phyloP scores from a whole-genome alignment of 1,140 invertebrate genomes.

The Tyrophagus putrescentiae region DNA sequence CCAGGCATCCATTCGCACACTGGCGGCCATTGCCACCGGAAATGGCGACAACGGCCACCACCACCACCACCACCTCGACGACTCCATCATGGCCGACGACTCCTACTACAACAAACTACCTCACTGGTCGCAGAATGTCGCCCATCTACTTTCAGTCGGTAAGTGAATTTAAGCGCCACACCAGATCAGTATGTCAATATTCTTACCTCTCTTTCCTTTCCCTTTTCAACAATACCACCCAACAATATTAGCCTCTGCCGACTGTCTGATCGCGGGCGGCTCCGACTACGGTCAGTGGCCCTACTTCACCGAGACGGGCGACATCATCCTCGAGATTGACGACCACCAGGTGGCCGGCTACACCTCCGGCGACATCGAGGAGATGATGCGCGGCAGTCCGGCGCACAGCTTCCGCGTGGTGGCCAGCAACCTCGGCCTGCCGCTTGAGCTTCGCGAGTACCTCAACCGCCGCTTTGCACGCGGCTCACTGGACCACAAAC shows the following conservation, averaged over 20 bases:
- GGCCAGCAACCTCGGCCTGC: constrained; percentile 5
- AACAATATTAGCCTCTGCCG: too few species aligned
- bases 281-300: constrained; percentile 24
- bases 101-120: background rate
- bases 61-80: too few species aligned
- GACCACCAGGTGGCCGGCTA: constrained; percentile 48
- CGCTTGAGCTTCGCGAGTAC: constrained; percentile 43
- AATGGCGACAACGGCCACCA: background rate
- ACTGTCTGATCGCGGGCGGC: constrained; percentile 21
- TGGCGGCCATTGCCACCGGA: too few species aligned
- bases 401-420: constrained; percentile 11
- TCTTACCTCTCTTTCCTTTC: background rate
- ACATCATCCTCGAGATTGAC: constrained; percentile 47
- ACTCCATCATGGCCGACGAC: too few species aligned
- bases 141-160: background rate
- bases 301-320: constrained; percentile 31
- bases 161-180: too few species aligned
- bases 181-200: background rate
- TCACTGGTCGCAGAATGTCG: constrained; percentile 13
- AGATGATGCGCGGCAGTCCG: constrained; percentile 5
- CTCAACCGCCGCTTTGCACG: constrained; percentile 47
- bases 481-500: constrained; percentile 48
- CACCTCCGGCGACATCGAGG: constrained; percentile 43
- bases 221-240: too few species aligned
- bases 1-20: too few species aligned